Base-by-base conservation (phyloP, 2,888 invertebrate species). In the Yponomeuta evonymella region DNA sequence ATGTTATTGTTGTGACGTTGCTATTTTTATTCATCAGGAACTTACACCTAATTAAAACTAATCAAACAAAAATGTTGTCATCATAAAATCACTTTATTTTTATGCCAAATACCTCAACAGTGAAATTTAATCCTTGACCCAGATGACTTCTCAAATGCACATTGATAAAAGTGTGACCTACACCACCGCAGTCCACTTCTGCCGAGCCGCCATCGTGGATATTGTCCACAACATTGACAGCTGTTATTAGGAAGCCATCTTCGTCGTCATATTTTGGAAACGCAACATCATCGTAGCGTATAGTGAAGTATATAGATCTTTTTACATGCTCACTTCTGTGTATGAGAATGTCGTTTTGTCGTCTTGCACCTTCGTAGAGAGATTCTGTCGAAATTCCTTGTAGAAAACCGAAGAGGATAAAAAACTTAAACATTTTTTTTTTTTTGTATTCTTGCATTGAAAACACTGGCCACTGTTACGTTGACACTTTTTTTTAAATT, bases 101-200 rank as follows among this genome's bases (percentile, higher is more conserved):
- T 2, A 77, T 33, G 29, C 83, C 83, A 72, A 80, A 82, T 63
- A 83, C 80, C 72, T 81, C 77, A 23, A 82, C 71, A 23, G 80
- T 81, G 72, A 79, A 83, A 75, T 82, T 82, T 69, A 77, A 81
- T 5, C 82, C 82, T n/a, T 76, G 70, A 75, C 81, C 81, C 11
- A 80, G 66, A 2, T 77, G 77, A 72, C 83, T 82, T 70, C 79
- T 75, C 65, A 84, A 73, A 73, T 81, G 81, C 10, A 83, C 74
- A 72, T 82, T 81, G 0, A 75, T 79, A 71, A 75, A 82, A 1
- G 76, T 78, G 36, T 76, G 73, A 12, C 82, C 82, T 2, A 81
- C 72, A 2, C 83, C 83, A 15, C 83, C 83, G 68, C 78, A 81
- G 62, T 82, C 80, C 23, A 83, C 74, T 58, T 78, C 80, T 1